These are phyloP conservation scores for Apteryx owenii DNA, from an alignment of 2,113 vertebrate genomes.

Conservation along the genomic window DNA sequence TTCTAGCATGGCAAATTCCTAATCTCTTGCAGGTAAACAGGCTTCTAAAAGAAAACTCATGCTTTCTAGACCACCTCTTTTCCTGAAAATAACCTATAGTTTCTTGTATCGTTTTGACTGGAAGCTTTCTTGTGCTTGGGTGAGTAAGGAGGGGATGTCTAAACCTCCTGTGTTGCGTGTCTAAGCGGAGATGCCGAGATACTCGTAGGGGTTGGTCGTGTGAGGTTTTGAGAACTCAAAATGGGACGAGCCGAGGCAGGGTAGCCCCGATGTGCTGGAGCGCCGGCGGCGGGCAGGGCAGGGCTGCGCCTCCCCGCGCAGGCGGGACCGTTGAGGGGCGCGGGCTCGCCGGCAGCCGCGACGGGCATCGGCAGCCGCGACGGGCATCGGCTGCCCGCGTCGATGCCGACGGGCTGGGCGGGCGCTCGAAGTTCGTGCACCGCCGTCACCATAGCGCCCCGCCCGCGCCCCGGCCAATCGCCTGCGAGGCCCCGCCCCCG, in stretches of 20 bases:
- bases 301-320: not conserved
- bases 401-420: too few relatives aligned
- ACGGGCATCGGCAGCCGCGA: too few relatives aligned
- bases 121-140: not conserved
- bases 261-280: rapidly evolving
- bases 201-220: rapidly evolving
- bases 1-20: not conserved
- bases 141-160: not conserved
- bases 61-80: not conserved
- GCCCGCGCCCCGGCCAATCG: not conserved
- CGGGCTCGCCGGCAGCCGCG: too few relatives aligned
- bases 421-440: too few relatives aligned
- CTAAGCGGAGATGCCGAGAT: rapidly evolving
- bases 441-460: too few relatives aligned
- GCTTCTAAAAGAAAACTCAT: not conserved
- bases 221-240: not conserved
- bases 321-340: too few relatives aligned
- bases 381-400: too few relatives aligned
- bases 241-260: not conserved
- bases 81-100: too few relatives aligned
- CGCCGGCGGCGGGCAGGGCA: too few relatives aligned
- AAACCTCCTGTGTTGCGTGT: not conserved
- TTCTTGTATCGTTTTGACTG: not conserved
- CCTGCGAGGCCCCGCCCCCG: not conserved
- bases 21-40: not conserved